Percentiles rank a stretch among this genome's conserved stretches.
phyloP scores from a whole-genome alignment of 2,797 vertebrate genomes.

The Luscinia megarhynchos region DNA sequence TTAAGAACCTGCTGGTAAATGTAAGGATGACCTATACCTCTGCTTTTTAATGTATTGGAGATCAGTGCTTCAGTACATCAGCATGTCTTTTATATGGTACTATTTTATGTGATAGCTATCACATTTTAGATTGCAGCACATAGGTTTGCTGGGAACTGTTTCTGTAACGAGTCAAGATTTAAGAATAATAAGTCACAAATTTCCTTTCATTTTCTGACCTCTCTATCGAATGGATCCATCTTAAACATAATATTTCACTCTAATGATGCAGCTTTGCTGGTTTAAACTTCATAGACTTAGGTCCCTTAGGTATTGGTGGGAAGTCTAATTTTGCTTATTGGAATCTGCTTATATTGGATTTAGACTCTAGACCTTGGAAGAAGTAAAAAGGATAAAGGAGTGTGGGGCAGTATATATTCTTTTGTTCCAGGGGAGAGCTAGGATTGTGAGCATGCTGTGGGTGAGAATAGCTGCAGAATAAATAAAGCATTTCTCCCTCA shows the following conservation, averaged over 20 bases:
- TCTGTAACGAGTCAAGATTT: not conserved
- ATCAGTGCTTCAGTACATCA: not conserved
- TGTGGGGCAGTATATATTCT: not conserved
- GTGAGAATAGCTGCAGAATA: not conserved
- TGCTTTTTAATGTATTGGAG: not conserved
- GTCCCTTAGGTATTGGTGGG: not conserved
- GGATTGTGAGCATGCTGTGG: not conserved
- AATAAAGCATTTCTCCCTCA: not conserved
- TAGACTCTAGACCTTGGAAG: not conserved
- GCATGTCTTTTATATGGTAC: not conserved
- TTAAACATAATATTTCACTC: not conserved
- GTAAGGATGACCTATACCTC: not conserved
- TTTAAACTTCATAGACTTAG: not conserved
- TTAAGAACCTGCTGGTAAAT: not conserved
- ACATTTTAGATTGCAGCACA: not conserved
- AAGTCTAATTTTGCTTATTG: not conserved
- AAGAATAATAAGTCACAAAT: not conserved
- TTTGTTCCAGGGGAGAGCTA: not conserved
- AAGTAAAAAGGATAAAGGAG: not conserved
- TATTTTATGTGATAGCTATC: not conserved
- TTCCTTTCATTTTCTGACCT: not conserved
- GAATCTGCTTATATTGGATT: not conserved
- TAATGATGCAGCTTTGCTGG: not conserved
- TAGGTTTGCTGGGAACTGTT: not conserved
- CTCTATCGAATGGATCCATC: not conserved